A percentile compares a stretch with the other conserved stretches of the same genome.
Evolutionary conservation across 2,888 invertebrate genomes (phyloP).

Genomic region (Ditula angustiorana): DNA sequence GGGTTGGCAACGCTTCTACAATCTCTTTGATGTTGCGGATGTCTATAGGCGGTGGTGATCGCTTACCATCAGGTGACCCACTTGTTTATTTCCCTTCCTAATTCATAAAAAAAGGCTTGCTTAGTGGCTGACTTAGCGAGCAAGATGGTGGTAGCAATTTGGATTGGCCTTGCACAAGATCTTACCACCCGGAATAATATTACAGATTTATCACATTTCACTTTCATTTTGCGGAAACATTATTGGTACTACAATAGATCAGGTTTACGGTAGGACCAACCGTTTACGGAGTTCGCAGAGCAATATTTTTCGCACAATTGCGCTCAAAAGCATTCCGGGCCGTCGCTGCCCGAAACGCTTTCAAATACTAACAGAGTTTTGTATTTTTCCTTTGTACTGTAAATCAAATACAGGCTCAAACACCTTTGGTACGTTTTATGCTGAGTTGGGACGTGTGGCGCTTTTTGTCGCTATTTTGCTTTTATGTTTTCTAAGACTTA

Average conservation of each 20-base stretch:
- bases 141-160: too few species aligned
- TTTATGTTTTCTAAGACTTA: not conserved
- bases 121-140: too few species aligned
- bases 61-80: too few species aligned
- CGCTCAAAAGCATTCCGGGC: not conserved
- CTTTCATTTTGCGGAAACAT: not conserved
- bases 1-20: too few species aligned
- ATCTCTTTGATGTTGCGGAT: too few species aligned
- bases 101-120: too few species aligned
- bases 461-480: not conserved
- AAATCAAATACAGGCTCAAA: constrained; percentile 16
- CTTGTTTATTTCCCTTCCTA: too few species aligned
- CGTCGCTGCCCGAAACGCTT: not conserved
- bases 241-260: not conserved
- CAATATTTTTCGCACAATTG: constrained; percentile 16
- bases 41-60: too few species aligned
- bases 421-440: constrained; percentile 1
- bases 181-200: too few species aligned
- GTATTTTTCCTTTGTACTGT: not conserved
- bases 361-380: not conserved
- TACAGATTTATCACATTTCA: not conserved
- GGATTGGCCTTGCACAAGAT: too few species aligned
- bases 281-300: not conserved
- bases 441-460: too few species aligned
- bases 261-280: not conserved